A percentile compares a stretch with the other conserved stretches of the same genome.
Conservation (phyloP, 2,113 vertebrate genomes). For the Zeus faber region DNA sequence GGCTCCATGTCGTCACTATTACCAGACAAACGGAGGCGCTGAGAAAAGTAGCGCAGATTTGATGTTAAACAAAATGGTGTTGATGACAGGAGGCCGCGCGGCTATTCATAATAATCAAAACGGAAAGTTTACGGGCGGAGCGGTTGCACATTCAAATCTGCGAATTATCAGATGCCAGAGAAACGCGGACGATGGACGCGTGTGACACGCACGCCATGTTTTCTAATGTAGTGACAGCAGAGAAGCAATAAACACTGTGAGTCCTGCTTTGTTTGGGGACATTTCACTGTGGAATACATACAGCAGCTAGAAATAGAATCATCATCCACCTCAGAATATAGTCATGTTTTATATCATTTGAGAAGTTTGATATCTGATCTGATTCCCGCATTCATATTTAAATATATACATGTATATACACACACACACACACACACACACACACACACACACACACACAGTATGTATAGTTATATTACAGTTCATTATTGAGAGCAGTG, state of each 20-base stretch:
- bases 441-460: too few relatives aligned
- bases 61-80: conserved; percentile 60
- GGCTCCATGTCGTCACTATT: conserved; percentile 57
- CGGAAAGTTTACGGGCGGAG: conserved; percentile 31
- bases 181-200: conserved; percentile 30
- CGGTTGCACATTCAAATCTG: conserved; percentile 49
- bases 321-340: too few relatives aligned
- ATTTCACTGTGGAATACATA: background rate
- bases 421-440: too few relatives aligned
- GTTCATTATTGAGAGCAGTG: too few relatives aligned
- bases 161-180: conserved; percentile 41
- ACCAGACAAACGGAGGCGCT: conserved; percentile 45
- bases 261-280: conserved; percentile 8
- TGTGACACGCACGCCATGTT: conserved; percentile 42
- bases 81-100: conserved; percentile 48
- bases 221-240: conserved; percentile 31
- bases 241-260: background rate
- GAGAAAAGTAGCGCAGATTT: conserved; percentile 51
- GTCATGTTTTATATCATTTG: too few relatives aligned
- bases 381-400: too few relatives aligned
- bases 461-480: too few relatives aligned
- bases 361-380: too few relatives aligned
- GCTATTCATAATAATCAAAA: conserved; percentile 59
- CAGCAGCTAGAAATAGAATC: too few relatives aligned
- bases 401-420: too few relatives aligned